Evolutionary conservation across 1,140 invertebrate species (phyloP).

Genomic region (Drosophila albomicans): DNA sequence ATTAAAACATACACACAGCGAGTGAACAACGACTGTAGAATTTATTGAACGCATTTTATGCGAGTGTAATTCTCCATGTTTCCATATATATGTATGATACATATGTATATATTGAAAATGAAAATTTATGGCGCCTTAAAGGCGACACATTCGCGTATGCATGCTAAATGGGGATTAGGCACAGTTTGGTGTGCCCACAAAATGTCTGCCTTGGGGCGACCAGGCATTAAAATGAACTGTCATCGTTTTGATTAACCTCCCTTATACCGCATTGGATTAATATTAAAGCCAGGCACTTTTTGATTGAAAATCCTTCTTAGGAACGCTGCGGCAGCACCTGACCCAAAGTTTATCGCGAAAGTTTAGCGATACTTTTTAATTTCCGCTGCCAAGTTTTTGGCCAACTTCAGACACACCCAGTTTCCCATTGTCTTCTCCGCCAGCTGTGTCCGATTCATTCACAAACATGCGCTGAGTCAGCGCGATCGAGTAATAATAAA

Average conservation of each 20-base stretch:
- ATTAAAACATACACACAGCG: conserved; percentile 52
- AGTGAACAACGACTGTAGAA: conserved; percentile 67
- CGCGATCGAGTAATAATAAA: conserved; percentile 42
- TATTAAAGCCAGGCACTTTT: conserved; percentile 1
- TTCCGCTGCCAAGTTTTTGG: conserved; percentile 32
- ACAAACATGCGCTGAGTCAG: conserved; percentile 37
- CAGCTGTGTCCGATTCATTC: conserved; percentile 34
- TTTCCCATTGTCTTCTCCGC: conserved; percentile 3
- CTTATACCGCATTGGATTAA: conserved; percentile 17
- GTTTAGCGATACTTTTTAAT: conserved; percentile 30
- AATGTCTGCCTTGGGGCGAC: conserved; percentile 15
- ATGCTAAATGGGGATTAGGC: conserved; percentile 79
- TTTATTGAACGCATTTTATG: conserved; percentile 74
- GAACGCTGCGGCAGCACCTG: conserved; percentile 40
- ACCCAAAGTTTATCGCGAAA: conserved; percentile 18
- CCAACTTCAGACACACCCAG: conserved; percentile 28
- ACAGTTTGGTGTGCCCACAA: conserved; percentile 9
- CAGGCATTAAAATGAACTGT: conserved; percentile 67
- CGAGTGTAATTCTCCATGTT: conserved; percentile 58
- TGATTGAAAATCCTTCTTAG: not conserved
- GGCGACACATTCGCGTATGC: conserved; percentile 76
- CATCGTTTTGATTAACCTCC: conserved; percentile 58
- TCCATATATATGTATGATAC: conserved; percentile 21
- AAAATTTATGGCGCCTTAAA: conserved; percentile 79
- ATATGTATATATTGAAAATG: conserved; percentile 64